Base-by-base conservation (phyloP, 92 coral and sea anemone species). In the Parazoanthus swiftii region DNA sequence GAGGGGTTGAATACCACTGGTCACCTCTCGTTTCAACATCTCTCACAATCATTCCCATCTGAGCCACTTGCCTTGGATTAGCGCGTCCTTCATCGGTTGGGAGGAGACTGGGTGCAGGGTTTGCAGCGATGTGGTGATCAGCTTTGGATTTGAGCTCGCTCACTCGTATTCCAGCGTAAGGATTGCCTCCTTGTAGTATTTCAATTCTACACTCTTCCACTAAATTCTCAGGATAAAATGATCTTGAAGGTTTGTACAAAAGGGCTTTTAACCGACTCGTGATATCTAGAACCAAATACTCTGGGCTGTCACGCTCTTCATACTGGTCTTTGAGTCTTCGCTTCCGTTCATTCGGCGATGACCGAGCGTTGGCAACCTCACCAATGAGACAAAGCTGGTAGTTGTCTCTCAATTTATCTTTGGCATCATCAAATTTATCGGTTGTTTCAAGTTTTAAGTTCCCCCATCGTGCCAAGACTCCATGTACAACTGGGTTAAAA, bases 1-100 rank as follows among this genome's bases (percentile, higher is more conserved):
- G 59, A 4, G 81, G 20, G 21, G 63, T 72, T 68, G 81, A 46
- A 48, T 91, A 91, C 93, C 93, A 91, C 85, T 91, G 93, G 9
- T 66, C 77, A 56, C 3, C 42, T 50, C 16, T 48, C 5, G 79
- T 71, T 44, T 81, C 85, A 14, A 36, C 68, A 2, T 50, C 85
- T 36, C 73, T 63, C 14, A 20, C 51, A 20, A 29, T 36, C 74
- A 23, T 63, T 38, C 73, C 44, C 36, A 10, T 63, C 6, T 29
- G 48, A 37, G 74, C 51, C 1, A 23, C 46, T 23, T 36, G 46
- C n/a, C 43, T 74, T 44, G 51, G 35, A 13, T 8, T 63, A 39
- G 33, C 8, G 43, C 85, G 72, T 14, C 35, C 20, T 54, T 56
- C 83, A 29, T 51, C 26, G 71, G 8, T 80, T 21, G 59, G 84